Base-by-base conservation (phyloP, 2,888 invertebrate genomes). In the Carpatolechia fugitivella region DNA sequence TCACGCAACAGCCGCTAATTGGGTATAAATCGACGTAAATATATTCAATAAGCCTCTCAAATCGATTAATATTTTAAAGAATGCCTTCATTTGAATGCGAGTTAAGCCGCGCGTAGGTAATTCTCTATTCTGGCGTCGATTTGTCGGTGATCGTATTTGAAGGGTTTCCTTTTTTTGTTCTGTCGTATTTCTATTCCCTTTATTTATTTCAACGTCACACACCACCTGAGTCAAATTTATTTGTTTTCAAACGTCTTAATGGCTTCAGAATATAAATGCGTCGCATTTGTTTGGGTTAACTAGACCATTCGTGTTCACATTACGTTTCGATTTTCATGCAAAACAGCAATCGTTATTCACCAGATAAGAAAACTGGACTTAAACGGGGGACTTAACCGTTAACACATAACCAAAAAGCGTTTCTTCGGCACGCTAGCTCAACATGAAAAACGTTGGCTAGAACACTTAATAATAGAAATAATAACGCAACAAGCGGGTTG, bases 391-490 rank as follows among this genome's bases (percentile, higher is more conserved):
- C 18, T 11, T 14, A 11, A 41, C 76, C 76, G 80, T 82, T 79
- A 78, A 72, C 78, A 75, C 76, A 65, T 63, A 62, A 76, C 72
- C 71, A 66, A 72, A 70, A 76, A 73, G 69, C 69, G 69, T 70
- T 67, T 31, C 16, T 35, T 36, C 18, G 20, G 77, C 81, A 79
- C 74, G 80, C 78, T 74, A 79, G 76, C 78, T 73, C 76, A 65
- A 80, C 82, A 80, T 75, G 80, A 81, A 80, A 80, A 80, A 81
- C 76, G 81, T 80, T 81, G 76, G 77, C 69, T 78, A 78, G 80
- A 86, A 82, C 82, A 82, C 82, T 84, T 86, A 84, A 85, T 86
- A 87, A 85, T 85, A 85, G 84, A 85, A 85, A 86, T 86, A 85
- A 85, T 86, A 85, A 85, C 80, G 81, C 74, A 80, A 83, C 85